Percentiles rank a stretch among this genome's conserved stretches.
Conservation (phyloP, 1,140 invertebrate species). For the Procambarus clarkii region DNA sequence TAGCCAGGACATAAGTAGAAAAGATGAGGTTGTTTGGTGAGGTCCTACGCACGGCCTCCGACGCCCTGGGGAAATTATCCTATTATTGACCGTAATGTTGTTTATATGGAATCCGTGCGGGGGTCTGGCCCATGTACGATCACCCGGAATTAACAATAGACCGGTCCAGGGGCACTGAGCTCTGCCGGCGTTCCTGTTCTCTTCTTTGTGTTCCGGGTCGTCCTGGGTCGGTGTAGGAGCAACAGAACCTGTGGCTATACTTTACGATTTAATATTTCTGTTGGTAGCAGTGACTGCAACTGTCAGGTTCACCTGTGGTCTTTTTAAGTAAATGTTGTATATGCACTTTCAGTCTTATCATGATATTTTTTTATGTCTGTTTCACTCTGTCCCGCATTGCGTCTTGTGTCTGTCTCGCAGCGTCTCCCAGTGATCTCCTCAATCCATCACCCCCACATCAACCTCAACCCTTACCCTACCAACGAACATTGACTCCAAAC, state of each 20-base stretch:
- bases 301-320: background rate
- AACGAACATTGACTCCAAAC: no score
- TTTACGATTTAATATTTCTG: background rate
- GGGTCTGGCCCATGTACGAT: conserved; percentile 52
- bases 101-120: conserved; percentile 70
- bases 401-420: no score
- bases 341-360: no score
- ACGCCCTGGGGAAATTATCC: conserved; percentile 63
- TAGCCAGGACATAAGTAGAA: conserved; percentile 59
- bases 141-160: conserved; percentile 65
- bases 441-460: no score
- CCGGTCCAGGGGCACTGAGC: background rate
- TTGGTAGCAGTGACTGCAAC: no score
- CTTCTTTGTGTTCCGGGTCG: conserved; percentile 30
- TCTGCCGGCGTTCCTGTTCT: conserved; percentile 16
- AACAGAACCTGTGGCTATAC: no score
- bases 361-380: no score
- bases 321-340: no score
- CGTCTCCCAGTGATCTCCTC: no score
- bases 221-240: background rate
- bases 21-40: conserved; percentile 59
- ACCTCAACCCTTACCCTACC: no score
- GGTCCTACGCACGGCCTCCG: conserved; percentile 20
- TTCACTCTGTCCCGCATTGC: no score
- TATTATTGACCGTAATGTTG: conserved; percentile 70